Percentiles rank a stretch among this genome's conserved stretches.
Evolutionary conservation across 2,888 invertebrate genomes (phyloP).

Genomic region (Stenchaetothrips biformis): DNA sequence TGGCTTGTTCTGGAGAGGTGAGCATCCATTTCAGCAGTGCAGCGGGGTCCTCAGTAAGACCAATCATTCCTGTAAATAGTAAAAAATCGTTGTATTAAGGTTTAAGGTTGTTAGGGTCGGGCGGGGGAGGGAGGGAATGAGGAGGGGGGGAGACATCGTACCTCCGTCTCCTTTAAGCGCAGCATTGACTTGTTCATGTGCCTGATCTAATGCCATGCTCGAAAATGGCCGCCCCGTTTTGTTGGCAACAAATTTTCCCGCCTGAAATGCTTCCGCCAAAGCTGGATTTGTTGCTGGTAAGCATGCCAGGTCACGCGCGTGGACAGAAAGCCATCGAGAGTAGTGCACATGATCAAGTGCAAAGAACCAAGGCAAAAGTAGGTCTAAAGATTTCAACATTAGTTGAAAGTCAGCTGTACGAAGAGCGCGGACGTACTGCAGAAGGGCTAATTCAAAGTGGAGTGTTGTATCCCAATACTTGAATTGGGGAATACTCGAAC

Average conservation of each 20-base stretch:
- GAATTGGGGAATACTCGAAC: not conserved
- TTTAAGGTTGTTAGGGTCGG: too few species aligned
- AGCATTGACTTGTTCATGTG: slow-evolving; percentile 27
- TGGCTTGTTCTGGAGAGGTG: too few species aligned
- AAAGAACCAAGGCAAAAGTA: not conserved
- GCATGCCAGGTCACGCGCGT: not conserved
- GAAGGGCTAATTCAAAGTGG: not conserved
- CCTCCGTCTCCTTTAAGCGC: too few species aligned
- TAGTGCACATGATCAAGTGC: not conserved
- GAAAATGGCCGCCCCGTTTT: slow-evolving; percentile 27
- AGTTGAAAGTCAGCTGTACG: not conserved
- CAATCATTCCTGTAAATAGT: too few species aligned
- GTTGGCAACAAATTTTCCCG: not conserved
- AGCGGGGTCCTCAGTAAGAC: too few species aligned
- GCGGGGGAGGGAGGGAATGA: too few species aligned
- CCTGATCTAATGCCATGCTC: slow-evolving; percentile 11
- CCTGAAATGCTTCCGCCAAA: not conserved
- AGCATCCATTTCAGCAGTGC: too few species aligned
- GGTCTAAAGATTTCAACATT: not conserved
- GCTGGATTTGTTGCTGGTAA: not conserved
- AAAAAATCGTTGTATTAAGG: too few species aligned
- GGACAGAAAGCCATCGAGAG: not conserved
- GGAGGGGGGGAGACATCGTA: too few species aligned
- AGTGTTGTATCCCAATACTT: not conserved
- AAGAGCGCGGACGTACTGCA: not conserved